Evolutionary conservation across 2,888 invertebrate genomes (phyloP), one percentile per base, ranked within the genome.

Genomic region (Drepana falcataria): DNA sequence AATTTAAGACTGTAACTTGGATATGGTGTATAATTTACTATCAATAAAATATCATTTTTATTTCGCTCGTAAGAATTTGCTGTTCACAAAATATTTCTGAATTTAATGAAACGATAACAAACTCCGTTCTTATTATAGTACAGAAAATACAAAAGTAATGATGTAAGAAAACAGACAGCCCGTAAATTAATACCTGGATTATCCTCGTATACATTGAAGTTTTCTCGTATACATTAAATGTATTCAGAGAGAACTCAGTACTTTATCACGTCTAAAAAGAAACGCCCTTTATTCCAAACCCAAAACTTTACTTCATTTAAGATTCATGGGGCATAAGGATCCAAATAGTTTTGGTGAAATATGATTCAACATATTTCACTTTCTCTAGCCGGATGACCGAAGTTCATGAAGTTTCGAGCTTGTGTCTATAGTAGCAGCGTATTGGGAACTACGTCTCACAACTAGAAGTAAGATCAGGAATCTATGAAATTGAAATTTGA

Each of bases 281-380:
- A 77, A 61, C 72, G 75, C 71, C 66, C 63, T 73, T 71, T 73
- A 72, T 77, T 72, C 69, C 64, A 66, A 66, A 59, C 68, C 68
- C 65, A 65, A 75, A 79, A 73, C 69, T 75, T 77, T 67, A 66
- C 65, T 73, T 73, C 76, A 75, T 77, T 80, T 71, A 71, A 71
- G 75, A 79, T 79, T 80, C 79, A 79, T 77, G 71, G 68, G 68
- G 73, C 74, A 74, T 65, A 65, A 64, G 68, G 62, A 65, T 67
- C 69, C 70, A 76, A 77, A 73, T 75, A 74, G 72, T 75, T 78
- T 73, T 64, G 56, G 35, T 52, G 51, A 51, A 51, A 41, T 51
- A 51, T 48, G 53, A 49, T 49, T 53, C 52, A 49, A 59, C 63
- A 72, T 79, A 75, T 72, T 71, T 76, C 65, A 73, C 67, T 51